Conservation (phyloP, 2,888 invertebrate species). For the Pollenia labialis region DNA sequence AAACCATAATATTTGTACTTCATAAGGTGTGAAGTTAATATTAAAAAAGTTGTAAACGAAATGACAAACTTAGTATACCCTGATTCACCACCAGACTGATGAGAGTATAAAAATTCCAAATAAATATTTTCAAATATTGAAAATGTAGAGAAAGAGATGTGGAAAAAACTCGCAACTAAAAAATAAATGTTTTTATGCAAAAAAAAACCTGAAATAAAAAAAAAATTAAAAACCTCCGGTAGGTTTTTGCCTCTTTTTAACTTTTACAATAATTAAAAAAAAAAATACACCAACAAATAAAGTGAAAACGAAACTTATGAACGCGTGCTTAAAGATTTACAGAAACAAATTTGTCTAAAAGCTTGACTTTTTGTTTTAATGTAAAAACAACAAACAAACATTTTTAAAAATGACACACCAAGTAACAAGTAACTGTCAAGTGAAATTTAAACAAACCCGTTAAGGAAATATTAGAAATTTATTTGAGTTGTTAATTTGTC, state of each 20-base stretch:
- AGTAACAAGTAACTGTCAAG: constrained; percentile 39
- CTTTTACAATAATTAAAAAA: constrained; percentile 16
- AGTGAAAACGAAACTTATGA: constrained; percentile 51
- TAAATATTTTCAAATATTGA: constrained; percentile 24
- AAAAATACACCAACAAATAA: constrained; percentile 16
- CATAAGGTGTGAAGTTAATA: no score
- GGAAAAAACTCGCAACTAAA: neutral
- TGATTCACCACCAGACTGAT: constrained; percentile 7
- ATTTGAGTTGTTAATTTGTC: neutral
- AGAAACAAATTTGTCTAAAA: constrained; percentile 32
- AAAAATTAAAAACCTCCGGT: constrained; percentile 34
- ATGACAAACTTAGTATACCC: no score
- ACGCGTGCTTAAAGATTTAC: constrained; percentile 42
- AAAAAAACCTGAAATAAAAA: constrained; percentile 3
- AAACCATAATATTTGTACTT: no score
- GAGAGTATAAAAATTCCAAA: neutral
- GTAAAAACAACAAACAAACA: neutral
- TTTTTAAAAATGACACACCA: constrained; percentile 39
- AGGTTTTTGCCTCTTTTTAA: neutral
- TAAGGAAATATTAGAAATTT: constrained; percentile 53
- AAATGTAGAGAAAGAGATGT: constrained; percentile 20
- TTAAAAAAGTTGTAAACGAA: no score
- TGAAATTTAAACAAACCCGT: constrained; percentile 47
- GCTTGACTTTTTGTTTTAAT: constrained; percentile 2
- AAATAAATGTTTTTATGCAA: constrained; percentile 11